Conservation (phyloP, 2,888 invertebrate species). For the Sicus ferrugineus region DNA sequence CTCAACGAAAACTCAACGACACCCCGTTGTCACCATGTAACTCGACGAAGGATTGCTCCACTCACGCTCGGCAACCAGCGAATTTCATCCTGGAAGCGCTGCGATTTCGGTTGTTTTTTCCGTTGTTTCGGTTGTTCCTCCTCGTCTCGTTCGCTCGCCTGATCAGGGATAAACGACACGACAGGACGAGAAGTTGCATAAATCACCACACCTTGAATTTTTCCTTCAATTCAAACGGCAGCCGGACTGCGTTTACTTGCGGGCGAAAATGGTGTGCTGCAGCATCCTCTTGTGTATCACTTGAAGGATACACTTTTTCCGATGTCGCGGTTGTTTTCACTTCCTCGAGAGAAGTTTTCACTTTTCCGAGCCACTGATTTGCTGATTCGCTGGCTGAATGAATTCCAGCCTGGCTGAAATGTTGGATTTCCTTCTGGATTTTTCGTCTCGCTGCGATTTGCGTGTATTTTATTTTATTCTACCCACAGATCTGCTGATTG, state of each 20-base stretch:
- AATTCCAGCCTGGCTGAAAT: neutral
- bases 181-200: constrained; percentile 53
- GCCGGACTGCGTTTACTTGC: too few species aligned
- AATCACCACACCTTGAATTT: constrained; percentile 63
- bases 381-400: neutral
- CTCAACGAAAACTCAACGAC: constrained; percentile 28
- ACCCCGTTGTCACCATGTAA: neutral
- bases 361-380: constrained; percentile 4
- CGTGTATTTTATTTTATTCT: too few species aligned
- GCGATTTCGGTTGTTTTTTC: constrained; percentile 28
- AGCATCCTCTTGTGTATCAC: constrained; percentile 18
- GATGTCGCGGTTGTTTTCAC: constrained; percentile 15
- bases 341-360: constrained; percentile 24
- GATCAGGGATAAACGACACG: constrained; percentile 33
- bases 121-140: constrained; percentile 28
- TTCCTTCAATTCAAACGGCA: too few species aligned
- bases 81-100: constrained; percentile 36
- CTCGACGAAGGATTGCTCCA: constrained; percentile 9
- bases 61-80: constrained; percentile 4
- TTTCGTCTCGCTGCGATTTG: too few species aligned
- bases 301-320: constrained; percentile 31
- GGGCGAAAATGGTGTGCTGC: too few species aligned
- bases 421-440: too few species aligned
- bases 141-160: constrained; percentile 35
- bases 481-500: neutral